Conservation (phyloP, 2,797 vertebrate species). For the Macropodus opercularis region DNA sequence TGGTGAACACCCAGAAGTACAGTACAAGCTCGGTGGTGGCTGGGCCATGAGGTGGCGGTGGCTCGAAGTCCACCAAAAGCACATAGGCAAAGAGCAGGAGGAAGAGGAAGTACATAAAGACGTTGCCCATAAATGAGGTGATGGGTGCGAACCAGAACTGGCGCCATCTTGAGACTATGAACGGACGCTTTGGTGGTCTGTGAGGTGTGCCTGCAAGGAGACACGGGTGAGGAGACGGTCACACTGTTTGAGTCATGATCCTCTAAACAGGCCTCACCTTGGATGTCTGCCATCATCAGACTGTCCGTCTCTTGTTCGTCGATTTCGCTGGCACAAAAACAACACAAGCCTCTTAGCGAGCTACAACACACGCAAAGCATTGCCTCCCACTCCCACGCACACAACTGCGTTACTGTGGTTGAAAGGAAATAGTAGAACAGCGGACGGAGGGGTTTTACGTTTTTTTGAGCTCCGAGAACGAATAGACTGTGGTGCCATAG, state of each 20-base stretch:
- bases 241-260: background rate
- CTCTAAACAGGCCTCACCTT: slow-evolving; percentile 39
- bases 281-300: slow-evolving; percentile 34
- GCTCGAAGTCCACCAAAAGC: slow-evolving; percentile 84
- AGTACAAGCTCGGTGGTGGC: slow-evolving; percentile 79
- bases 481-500: slow-evolving; percentile 80
- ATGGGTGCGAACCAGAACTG: slow-evolving; percentile 92
- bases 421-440: background rate
- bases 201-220: slow-evolving; percentile 34
- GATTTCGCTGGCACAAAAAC: slow-evolving; percentile 55
- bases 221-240: background rate
- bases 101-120: slow-evolving; percentile 92
- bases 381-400: background rate
- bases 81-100: slow-evolving; percentile 90
- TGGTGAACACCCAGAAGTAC: slow-evolving; percentile 93
- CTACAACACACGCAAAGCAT: background rate
- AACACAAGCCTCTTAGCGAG: slow-evolving; percentile 10
- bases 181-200: slow-evolving; percentile 58
- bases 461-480: slow-evolving; percentile 81
- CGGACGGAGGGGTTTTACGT: slow-evolving; percentile 65
- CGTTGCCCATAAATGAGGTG: slow-evolving; percentile 88
- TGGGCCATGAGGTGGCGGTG: slow-evolving; percentile 68
- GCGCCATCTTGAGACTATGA: slow-evolving; percentile 82
- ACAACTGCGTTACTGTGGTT: background rate
- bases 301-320: slow-evolving; percentile 25